Conservation (phyloP, 2,113 vertebrate species). For the Spea bombifrons region DNA sequence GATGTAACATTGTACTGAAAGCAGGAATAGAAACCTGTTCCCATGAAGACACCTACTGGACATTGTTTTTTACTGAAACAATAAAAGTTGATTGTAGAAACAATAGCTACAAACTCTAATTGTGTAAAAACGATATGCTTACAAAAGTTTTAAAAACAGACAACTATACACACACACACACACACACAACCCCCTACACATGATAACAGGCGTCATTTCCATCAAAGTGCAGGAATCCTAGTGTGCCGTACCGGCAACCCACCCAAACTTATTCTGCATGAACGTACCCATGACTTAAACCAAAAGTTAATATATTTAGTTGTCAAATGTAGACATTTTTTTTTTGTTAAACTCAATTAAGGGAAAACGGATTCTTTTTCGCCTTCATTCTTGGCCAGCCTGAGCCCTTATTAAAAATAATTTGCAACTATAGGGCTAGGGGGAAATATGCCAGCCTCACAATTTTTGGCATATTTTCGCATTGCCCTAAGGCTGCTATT, state of each 20-base stretch:
- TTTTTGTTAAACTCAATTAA: constrained; percentile 70
- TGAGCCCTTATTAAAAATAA: constrained; percentile 69
- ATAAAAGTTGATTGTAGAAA: background rate
- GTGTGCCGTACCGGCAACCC: constrained; percentile 4
- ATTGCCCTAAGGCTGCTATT: constrained; percentile 77
- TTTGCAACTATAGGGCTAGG: constrained; percentile 62
- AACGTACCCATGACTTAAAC: constrained; percentile 40
- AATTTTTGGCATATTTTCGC: constrained; percentile 67
- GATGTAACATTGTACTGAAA: background rate
- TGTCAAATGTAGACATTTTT: constrained; percentile 62
- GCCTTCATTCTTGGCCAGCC: constrained; percentile 61
- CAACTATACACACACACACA: background rate
- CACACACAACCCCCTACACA: background rate
- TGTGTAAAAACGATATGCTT: background rate
- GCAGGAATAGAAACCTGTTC: constrained; percentile 5
- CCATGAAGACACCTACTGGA: constrained; percentile 34
- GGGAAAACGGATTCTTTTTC: constrained; percentile 60
- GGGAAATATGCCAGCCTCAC: constrained; percentile 65
- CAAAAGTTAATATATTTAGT: constrained; percentile 62
- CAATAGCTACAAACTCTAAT: background rate
- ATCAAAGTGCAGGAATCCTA: background rate
- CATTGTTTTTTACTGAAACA: background rate
- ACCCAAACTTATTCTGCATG: background rate
- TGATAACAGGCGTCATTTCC: background rate
- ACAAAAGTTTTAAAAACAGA: background rate